Evolutionary conservation across 1,140 invertebrate genomes (phyloP).

Genomic region (Charaxes varanes): DNA sequence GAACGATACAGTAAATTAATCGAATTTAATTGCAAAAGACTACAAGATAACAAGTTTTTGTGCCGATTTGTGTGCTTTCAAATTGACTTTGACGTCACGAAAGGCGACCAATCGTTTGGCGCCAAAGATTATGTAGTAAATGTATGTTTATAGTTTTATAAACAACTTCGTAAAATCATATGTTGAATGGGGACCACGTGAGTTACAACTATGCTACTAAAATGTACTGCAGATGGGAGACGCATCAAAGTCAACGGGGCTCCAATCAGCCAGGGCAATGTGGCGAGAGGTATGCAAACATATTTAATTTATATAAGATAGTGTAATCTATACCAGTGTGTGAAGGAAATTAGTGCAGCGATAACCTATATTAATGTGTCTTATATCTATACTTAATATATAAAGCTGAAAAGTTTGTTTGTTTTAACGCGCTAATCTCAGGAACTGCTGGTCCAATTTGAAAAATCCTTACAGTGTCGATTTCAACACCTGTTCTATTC

Average conservation of each 20-base stretch:
- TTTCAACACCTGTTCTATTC: too few relatives aligned
- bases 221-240: constrained; percentile 67
- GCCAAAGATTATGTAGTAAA: constrained; percentile 51
- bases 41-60: constrained; percentile 52
- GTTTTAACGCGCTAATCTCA: too few relatives aligned
- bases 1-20: constrained; percentile 28
- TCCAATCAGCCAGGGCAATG: constrained; percentile 52
- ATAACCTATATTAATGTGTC: too few relatives aligned
- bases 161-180: constrained; percentile 34
- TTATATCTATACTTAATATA: too few relatives aligned
- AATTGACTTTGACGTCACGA: constrained; percentile 67
- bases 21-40: constrained; percentile 35
- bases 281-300: constrained; percentile 53
- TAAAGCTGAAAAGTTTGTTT: too few relatives aligned
- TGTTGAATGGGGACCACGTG: constrained; percentile 56
- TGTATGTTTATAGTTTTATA: constrained; percentile 44
- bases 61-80: constrained; percentile 59
- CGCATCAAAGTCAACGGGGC: constrained; percentile 66
- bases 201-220: constrained; percentile 63
- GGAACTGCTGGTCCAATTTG: too few relatives aligned
- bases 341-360: too few relatives aligned
- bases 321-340: too few relatives aligned
- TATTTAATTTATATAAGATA: too few relatives aligned
- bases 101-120: constrained; percentile 51
- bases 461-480: too few relatives aligned